A percentile compares a stretch with the other conserved stretches of the same genome.
These are phyloP conservation scores for Micromesistius poutassou DNA, from an alignment of 2,797 vertebrate species.

Conservation along the genomic window DNA sequence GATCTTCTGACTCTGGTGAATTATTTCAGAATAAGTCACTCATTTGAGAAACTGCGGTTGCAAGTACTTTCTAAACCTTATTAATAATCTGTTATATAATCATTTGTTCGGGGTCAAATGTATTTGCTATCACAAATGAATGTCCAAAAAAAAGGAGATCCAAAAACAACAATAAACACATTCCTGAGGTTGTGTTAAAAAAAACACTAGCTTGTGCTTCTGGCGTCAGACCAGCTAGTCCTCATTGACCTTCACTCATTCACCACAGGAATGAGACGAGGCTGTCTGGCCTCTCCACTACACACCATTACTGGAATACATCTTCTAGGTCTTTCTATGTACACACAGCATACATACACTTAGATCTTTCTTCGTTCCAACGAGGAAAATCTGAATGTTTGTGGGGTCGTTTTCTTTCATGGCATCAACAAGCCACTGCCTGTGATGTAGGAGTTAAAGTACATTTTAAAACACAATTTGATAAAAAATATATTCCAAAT, in stretches of 20 bases:
- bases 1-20: background rate
- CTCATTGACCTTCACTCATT: constrained; percentile 28
- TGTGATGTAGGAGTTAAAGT: constrained; percentile 32
- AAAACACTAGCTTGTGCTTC: constrained; percentile 21
- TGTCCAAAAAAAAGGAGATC: background rate
- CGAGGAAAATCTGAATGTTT: constrained; percentile 86
- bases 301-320: constrained; percentile 1
- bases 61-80: background rate
- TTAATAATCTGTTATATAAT: background rate
- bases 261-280: constrained; percentile 7
- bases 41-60: background rate
- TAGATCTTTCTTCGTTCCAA: constrained; percentile 95
- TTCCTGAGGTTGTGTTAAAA: constrained; percentile 50
- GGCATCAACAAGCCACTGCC: constrained; percentile 88
- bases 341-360: constrained; percentile 75
- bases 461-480: background rate
- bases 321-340: background rate
- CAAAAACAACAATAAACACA: constrained; percentile 15
- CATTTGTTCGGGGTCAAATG: background rate
- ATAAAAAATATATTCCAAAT: background rate
- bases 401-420: constrained; percentile 93
- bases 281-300: background rate
- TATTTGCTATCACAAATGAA: background rate
- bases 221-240: constrained; percentile 35
- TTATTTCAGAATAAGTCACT: background rate